Evolutionary conservation across 2,797 vertebrate species (phyloP).

Genomic region (Lemur catta): DNA sequence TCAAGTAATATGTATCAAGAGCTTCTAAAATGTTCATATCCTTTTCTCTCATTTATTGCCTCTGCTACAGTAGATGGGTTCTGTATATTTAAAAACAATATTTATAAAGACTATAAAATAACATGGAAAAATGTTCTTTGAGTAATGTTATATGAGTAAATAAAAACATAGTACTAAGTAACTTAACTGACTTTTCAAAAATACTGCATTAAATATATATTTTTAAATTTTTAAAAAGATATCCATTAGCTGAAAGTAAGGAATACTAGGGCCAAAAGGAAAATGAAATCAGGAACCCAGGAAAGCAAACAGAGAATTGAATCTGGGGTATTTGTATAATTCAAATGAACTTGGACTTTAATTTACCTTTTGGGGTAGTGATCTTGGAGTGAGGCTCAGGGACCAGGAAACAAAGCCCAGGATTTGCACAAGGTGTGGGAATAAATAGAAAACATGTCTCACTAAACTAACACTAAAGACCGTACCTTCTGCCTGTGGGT

Average conservation of each 20-base stretch:
- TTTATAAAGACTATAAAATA: neutral
- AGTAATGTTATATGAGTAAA: neutral
- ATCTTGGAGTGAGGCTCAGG: neutral
- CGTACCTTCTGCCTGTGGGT: neutral
- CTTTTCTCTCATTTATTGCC: neutral
- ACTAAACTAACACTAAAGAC: neutral
- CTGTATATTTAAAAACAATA: neutral
- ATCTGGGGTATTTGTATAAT: neutral
- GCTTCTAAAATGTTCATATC: neutral
- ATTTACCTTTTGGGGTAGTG: neutral
- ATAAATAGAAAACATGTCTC: neutral
- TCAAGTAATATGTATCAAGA: neutral
- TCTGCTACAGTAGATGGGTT: neutral
- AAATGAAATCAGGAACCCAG: neutral
- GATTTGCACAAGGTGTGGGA: neutral
- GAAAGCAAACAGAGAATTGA: neutral
- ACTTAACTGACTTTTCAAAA: neutral
- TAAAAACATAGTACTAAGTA: neutral
- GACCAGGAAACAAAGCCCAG: neutral
- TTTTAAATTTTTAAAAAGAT: neutral
- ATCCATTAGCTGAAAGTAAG: neutral
- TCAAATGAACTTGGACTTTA: neutral
- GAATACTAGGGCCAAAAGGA: neutral
- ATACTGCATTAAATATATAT: neutral
- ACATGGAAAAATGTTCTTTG: neutral